phyloP scores from a whole-genome alignment of 2,888 invertebrate genomes.

The Siphlonurus alternatus region DNA sequence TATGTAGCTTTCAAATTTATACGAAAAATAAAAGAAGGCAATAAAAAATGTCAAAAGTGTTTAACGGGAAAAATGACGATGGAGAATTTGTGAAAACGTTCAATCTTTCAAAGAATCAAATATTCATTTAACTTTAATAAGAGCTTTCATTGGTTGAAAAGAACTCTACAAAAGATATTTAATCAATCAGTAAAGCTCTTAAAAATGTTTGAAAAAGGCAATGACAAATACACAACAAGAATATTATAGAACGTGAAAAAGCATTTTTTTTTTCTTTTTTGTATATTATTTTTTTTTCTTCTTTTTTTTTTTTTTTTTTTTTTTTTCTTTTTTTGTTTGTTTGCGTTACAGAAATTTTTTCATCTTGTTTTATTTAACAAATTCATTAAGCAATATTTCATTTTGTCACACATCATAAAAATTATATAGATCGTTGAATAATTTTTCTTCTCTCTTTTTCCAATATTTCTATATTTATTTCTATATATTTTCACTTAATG shows the following conservation, averaged over 20 bases:
- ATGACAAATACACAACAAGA: neutral
- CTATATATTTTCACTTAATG: no score
- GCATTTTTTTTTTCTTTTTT: neutral
- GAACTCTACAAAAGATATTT: neutral
- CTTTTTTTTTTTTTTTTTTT: neutral
- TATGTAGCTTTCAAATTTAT: no score
- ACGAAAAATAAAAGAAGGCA: no score
- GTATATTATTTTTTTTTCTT: neutral
- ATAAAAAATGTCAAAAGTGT: no score
- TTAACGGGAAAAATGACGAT: neutral
- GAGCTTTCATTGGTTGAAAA: neutral
- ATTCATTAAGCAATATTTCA: neutral
- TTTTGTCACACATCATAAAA: neutral
- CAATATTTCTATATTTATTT: neutral
- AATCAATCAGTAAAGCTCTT: neutral
- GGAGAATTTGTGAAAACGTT: neutral
- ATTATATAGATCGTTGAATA: neutral
- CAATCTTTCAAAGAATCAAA: neutral
- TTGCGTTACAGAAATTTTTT: neutral
- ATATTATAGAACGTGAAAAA: conserved; percentile 1
- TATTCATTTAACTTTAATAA: neutral
- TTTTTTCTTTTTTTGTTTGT: neutral
- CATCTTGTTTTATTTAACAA: neutral
- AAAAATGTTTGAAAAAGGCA: neutral
- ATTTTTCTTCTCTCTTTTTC: neutral